Base-by-base conservation (phyloP, 1,140 invertebrate genomes). In the Ceratina japonica region DNA sequence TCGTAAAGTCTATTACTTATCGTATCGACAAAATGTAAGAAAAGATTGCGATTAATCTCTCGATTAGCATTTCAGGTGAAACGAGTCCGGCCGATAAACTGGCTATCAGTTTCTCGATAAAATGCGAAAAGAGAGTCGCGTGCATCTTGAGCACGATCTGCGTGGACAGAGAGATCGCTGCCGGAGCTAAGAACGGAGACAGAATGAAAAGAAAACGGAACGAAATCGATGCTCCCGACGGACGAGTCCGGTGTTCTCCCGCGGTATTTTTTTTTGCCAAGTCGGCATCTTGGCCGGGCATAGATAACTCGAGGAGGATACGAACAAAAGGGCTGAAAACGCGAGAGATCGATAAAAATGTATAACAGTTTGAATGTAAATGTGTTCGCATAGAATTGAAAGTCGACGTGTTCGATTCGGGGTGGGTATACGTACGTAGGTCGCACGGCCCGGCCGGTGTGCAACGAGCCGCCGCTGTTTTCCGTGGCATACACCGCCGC, bases 281-380 rank as follows among this genome's bases (percentile, higher is more conserved):
- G 15, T 70, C 15, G 44, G 64, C 64, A 18, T 51, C 15, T 61
- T 44, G 13, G 54, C 7, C 20, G 27, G 44, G 22, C 24, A 59
- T 44, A 44, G 56, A 44, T 69, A 61, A 58, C 22, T 15, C n/a
- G 51, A 76, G 65, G 44, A 76, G 65, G 24, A 44, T 18, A 51
- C 0, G 44, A 62, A 54, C 58, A 71, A 71, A 77, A 44, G 58
- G 24, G 44, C 37, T 31, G 3, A n/a, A 37, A 16, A 7, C 2
- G 22, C 16, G 44, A 61, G 31, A 31, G 66, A 8, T 58, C 62
- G 31, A 59, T 75, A 51, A 58, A 49, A 65, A 70, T 22, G 54
- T 61, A 54, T 27, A 62, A 59, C 31, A 24, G 56, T 10, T 31
- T 44, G 12, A n/a, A 37, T 44, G 44, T 64, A 66, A 7, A 22